These are phyloP conservation scores for Melanophora roralis DNA, from an alignment of 2,888 invertebrate species.

Conservation along the genomic window DNA sequence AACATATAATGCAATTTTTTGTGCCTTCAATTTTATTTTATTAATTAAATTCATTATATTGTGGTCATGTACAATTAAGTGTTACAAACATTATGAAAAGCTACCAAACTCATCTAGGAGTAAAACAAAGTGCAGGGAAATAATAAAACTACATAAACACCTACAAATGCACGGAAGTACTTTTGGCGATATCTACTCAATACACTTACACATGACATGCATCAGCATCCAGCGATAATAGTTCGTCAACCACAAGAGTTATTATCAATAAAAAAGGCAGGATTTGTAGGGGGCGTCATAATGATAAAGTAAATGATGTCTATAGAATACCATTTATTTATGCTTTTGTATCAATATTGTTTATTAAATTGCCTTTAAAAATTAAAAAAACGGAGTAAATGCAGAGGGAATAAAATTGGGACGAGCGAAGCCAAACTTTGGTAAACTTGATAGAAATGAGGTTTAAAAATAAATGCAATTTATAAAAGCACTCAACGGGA, in stretches of 20 bases:
- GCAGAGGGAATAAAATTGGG: too few species aligned
- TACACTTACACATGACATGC: neutral
- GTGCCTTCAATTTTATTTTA: constrained; percentile 53
- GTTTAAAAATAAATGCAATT: constrained; percentile 65
- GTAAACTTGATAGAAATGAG: constrained; percentile 49
- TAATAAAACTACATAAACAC: neutral
- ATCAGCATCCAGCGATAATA: constrained; percentile 41
- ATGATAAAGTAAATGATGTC: neutral
- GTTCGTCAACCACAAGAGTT: constrained; percentile 47
- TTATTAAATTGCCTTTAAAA: too few species aligned
- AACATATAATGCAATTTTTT: constrained; percentile 29
- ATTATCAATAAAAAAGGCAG: constrained; percentile 9
- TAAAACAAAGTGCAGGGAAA: neutral
- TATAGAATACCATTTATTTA: constrained; percentile 1
- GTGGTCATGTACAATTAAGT: constrained; percentile 62
- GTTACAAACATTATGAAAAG: constrained; percentile 5
- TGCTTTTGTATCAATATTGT: neutral
- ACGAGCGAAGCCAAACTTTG: neutral
- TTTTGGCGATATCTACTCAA: neutral
- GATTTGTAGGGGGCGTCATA: neutral
- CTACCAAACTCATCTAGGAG: neutral
- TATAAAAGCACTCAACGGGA: constrained; percentile 65
- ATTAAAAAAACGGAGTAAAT: constrained; percentile 33
- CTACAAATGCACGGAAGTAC: neutral
- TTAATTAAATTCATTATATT: constrained; percentile 65